Evolutionary conservation across 2,797 vertebrate species (phyloP), one percentile per base, ranked within the genome.

Genomic region (Smutsia gigantea): DNA sequence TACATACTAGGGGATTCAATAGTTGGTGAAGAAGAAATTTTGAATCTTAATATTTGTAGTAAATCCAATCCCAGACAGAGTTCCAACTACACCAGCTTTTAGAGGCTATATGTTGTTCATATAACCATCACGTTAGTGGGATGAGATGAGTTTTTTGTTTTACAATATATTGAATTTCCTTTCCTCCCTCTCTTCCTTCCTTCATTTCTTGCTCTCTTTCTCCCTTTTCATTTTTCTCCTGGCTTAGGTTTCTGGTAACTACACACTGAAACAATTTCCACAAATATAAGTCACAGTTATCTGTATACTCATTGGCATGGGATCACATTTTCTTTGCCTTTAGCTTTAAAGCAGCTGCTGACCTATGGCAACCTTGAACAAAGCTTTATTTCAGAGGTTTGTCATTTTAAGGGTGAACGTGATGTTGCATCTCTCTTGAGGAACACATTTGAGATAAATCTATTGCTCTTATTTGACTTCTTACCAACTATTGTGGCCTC

Each of bases 31-130:
- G 75, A 34, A 25, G 18, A 85, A 81, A 27, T 61, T 84, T 53
- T 68, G 57, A 90, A 57, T 27, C 37, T 90, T 88, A 96, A 46
- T 84, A 83, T 93, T 86, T 81, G 37, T 72, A 42, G 42, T n/a
- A 57, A 89, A 81, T 86, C 25, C 42, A 89, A 23, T 63, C 29
- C 39, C 27, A 68, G 82, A 84, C 78, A 31, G 46, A 71, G 55
- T 74, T 57, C 57, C 72, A 27, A 77, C 55, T 83, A 83, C 18
- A 64, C 19, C 9, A 71, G 13, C 61, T 68, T 88, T 74, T 51
- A 53, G 39, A n/a, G 0, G 2, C 31, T 57, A 87, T 75, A 86
- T 74, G 63, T 4, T 81, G 17, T 88, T 63, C 51, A 42, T 77
- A 63, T 69, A 87, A 63, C 25, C 27, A 74, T 89, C 37, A 29